Evolutionary conservation across 2,797 vertebrate genomes (phyloP), one percentile per base, ranked within the genome.

Genomic region (Trachops cirrhosus): DNA sequence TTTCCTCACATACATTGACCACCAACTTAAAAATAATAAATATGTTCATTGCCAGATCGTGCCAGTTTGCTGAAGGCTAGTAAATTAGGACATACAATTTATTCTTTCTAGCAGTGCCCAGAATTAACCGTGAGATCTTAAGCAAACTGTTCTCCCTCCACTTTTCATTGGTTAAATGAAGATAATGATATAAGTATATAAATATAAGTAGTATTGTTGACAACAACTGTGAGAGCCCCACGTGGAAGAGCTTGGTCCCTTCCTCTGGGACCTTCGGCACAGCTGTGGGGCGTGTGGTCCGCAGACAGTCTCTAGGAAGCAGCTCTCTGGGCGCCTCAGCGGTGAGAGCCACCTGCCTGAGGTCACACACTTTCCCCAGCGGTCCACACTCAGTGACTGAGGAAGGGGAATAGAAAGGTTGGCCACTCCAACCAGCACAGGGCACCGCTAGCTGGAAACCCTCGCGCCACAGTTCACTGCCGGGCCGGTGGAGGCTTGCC

Each of bases 161-260:
- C 74, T 78, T 93, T 91, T n/a, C 39, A 78, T 7, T 82, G 16
- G 15, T 91, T 41, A 86, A 26, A 89, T 86, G n/a, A 83, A 92
- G 62, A 89, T 44, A 37, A 83, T 22, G 19, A 39, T 67, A 12
- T 46, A 64, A 29, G 1, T 32, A 52, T 22, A 82, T 15, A 62
- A 50, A 37, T 74, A 3, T 5, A 85, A 82, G 41, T 84, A 64
- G 74, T 32, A 82, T 18, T 67, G 10, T 54, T 57, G 75, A 50
- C 39, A 70, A 73, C 59, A 74, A 68, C 16, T 44, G 44, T n/a
- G 24, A 80, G 24, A 94, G 12, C 34, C 39, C 10, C 9, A 64
- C 2, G 2, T 24, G 34, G 39, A 22, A 41, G 41, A 86, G 24
- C 46, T 67, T 18, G 11, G 39, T 11, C 34, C 52, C 18, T 24